A percentile compares a stretch with the other conserved stretches of the same genome.
Conservation (phyloP, 2,888 invertebrate species). For the Lasioglossum pauxillum region DNA sequence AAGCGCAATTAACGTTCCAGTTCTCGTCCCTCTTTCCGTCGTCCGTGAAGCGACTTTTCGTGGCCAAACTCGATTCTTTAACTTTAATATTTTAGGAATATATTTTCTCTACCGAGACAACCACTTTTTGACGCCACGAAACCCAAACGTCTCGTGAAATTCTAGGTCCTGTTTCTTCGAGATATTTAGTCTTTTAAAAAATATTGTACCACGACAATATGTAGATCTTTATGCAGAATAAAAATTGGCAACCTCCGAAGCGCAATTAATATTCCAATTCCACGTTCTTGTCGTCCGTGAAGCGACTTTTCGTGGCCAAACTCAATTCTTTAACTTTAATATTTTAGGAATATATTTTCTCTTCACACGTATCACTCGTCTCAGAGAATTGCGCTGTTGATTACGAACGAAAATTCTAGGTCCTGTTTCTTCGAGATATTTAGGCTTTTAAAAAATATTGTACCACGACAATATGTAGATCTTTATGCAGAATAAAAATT, state of each 20-base stretch:
- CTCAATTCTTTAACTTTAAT: background rate
- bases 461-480: no score
- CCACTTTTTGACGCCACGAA: background rate
- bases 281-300: background rate
- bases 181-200: no score
- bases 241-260: constrained; percentile 16
- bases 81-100: background rate
- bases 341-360: background rate
- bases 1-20: constrained; percentile 55
- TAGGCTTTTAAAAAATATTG: no score
- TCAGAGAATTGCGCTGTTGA: no score
- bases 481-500: no score
- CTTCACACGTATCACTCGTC: background rate
- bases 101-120: background rate
- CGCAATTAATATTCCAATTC: constrained; percentile 56
- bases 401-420: no score
- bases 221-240: no score
- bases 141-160: background rate
- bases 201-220: no score
- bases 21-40: background rate
- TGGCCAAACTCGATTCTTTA: constrained; percentile 1
- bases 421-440: no score
- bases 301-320: background rate
- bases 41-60: background rate
- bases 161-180: no score